A percentile compares a stretch with the other conserved stretches of the same genome.
Conservation (phyloP, 2,888 invertebrate genomes). For the Lepidochitona cinerea region DNA sequence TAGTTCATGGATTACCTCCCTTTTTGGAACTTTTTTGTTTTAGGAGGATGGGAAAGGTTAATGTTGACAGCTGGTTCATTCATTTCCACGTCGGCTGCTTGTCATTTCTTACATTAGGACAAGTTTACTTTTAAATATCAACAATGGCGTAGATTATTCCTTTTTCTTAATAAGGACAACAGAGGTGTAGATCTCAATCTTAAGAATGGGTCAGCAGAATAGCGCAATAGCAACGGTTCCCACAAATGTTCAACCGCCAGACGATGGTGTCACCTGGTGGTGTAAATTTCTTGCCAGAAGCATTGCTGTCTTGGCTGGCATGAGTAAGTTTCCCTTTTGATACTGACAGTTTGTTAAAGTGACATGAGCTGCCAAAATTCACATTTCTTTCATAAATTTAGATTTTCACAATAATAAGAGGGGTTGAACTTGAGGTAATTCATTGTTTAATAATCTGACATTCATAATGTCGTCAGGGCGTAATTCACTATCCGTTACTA, state of each 20-base stretch:
- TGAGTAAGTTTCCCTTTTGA: too few relatives aligned
- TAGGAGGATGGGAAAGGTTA: background rate
- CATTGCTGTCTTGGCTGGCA: background rate
- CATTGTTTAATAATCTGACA: too few relatives aligned
- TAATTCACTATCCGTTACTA: too few relatives aligned
- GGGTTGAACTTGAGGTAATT: too few relatives aligned
- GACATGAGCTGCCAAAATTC: too few relatives aligned
- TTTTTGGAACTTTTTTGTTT: background rate
- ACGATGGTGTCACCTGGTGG: background rate
- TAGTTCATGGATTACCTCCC: background rate
- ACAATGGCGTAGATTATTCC: background rate
- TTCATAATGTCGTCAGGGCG: too few relatives aligned
- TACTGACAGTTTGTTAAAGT: too few relatives aligned
- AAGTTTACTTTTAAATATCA: background rate
- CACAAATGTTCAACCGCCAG: background rate
- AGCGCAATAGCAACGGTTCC: background rate
- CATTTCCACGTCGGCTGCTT: conserved; percentile 2
- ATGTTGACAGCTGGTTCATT: background rate
- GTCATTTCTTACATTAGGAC: background rate
- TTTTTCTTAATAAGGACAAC: background rate
- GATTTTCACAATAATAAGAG: too few relatives aligned
- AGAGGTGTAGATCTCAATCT: background rate
- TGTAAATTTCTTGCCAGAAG: background rate
- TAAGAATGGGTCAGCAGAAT: background rate
- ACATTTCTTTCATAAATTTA: too few relatives aligned